A percentile compares a stretch with the other conserved stretches of the same genome.
phyloP scores from a whole-genome alignment of 2,797 vertebrate genomes.

The Siniperca undulata region DNA sequence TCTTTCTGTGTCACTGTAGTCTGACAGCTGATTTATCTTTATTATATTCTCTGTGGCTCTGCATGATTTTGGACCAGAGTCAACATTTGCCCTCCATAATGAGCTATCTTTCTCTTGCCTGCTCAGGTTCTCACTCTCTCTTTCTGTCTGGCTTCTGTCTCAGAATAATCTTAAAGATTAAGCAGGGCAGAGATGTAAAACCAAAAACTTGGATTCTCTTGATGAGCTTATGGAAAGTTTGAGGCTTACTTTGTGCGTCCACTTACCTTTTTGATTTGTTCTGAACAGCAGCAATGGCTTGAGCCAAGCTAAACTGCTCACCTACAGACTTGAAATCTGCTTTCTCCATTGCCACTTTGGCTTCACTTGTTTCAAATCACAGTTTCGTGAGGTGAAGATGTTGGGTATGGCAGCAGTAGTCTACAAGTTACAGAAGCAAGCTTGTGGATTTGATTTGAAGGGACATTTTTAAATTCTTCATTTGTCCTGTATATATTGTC shows the following conservation, averaged over 20 bases:
- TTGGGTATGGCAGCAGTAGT: background rate
- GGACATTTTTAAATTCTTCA: background rate
- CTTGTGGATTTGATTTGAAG: background rate
- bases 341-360: slow-evolving; percentile 23
- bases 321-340: slow-evolving; percentile 34
- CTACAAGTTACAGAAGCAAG: background rate
- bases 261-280: slow-evolving; percentile 71
- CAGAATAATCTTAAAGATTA: slow-evolving; percentile 71
- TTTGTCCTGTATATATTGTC: background rate
- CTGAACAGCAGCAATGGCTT: slow-evolving; percentile 44
- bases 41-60: slow-evolving; percentile 32
- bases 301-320: slow-evolving; percentile 64
- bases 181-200: slow-evolving; percentile 47
- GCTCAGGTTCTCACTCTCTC: slow-evolving; percentile 8
- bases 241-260: slow-evolving; percentile 65
- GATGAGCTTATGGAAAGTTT: slow-evolving; percentile 73
- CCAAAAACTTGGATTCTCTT: slow-evolving; percentile 65
- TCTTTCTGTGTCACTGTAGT: slow-evolving; percentile 22
- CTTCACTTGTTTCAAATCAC: slow-evolving; percentile 11
- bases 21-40: slow-evolving; percentile 45
- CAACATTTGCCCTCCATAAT: slow-evolving; percentile 29
- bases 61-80: slow-evolving; percentile 37
- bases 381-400: background rate
- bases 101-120: slow-evolving; percentile 9
- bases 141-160: slow-evolving; percentile 35